Base-by-base conservation (phyloP, 37 sponge, comb jelly and placozoan genomes). In the Spongia lamella region DNA sequence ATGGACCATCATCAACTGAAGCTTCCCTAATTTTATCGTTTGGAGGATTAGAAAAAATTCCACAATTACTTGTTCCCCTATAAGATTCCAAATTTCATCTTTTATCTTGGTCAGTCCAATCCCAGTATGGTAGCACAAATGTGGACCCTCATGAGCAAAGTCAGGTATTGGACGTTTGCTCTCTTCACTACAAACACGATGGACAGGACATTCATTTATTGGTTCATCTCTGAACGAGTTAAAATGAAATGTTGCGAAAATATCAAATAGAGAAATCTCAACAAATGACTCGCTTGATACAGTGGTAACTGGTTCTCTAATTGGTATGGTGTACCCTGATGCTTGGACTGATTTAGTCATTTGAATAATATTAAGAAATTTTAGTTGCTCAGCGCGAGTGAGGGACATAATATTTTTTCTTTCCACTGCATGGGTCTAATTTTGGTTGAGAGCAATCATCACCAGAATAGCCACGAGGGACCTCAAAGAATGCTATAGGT, bases 81-180 rank as follows among this genome's bases (percentile, higher is more conserved):
- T 58, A 29, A 27, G 6, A 11, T 29, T 27, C 25, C 25, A 58
- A 27, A 58, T 22, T 15, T 22, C 14, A 58, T 58, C 14, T 58
- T 15, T 22, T 7, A 7, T 58, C 14, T 22, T 58, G 11, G 7
- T 29, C 60, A 58, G 60, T 58, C 60, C 60, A 58, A 15, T 58
- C 60, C 60, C 60, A 58, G 60, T 58, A 58, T 22, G 29, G 60
- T 15, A 58, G 7, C 6, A 4, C 29, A 27, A 58, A 58, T 22
- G 29, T 58, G 29, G 29, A 29, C 29, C 25, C 25, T 58, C 60
- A 58, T 58, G 60, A 58, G 60, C 60, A 58, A 15, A 58, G 14
- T 58, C 60, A 27, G 7, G 14, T 29, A 27, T 15, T 58, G 60
- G 29, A 11, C 29, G 13, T 29, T 5, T 5, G 9, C 7, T 43